Base-by-base conservation (phyloP, 2,113 vertebrate species). In the Globicephala melas region DNA sequence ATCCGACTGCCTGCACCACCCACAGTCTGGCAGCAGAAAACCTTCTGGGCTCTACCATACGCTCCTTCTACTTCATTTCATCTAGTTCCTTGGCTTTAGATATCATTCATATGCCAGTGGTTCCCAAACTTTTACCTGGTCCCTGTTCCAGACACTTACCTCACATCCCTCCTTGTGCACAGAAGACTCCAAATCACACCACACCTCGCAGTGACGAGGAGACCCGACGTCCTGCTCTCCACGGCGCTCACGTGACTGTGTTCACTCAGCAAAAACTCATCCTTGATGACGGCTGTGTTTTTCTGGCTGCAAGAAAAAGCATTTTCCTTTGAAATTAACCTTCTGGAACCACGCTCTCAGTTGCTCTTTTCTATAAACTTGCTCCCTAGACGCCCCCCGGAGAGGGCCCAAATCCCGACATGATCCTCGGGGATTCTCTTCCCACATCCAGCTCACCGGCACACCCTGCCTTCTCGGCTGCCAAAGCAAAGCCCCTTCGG, bases 181-280 rank as follows among this genome's bases (percentile, higher is more conserved):
- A 1, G 17, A 21, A 63, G 33, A n/a, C 31, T 41, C 25, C 44
- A 4, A 14, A 80, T 21, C 3, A 0, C 12, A 20, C 11, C 2
- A 17, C 6, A 5, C 5, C 5, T 8, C 1, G 12, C 41, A 20
- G n/a, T 20, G 21, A 13, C 13, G 7, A n/a, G 71, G 25, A 53
- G n/a, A 18, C n/a, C 31, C 26, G 6, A 3, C 25, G 62, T 28
- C 53, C 47, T 38, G 0, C 20, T 25, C 36, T 26, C 12, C 25
- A 6, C 0, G 5, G 47, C 1, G 8, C 21, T 67, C n/a, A 11
- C 0, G 0, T 47, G 44, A 21, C 7, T 0, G 4, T 8, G 4
- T 1, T 85, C 44, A 60, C 6, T 14, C 3, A 17, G 47, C 10
- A 25, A 76, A 93, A 84, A 31, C 10, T 17, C 4, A 25, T 7